A percentile compares a stretch with the other conserved stretches of the same genome.
These are phyloP conservation scores for Hippoglossus stenolepis DNA, from an alignment of 2,113 vertebrate genomes.

Conservation along the genomic window DNA sequence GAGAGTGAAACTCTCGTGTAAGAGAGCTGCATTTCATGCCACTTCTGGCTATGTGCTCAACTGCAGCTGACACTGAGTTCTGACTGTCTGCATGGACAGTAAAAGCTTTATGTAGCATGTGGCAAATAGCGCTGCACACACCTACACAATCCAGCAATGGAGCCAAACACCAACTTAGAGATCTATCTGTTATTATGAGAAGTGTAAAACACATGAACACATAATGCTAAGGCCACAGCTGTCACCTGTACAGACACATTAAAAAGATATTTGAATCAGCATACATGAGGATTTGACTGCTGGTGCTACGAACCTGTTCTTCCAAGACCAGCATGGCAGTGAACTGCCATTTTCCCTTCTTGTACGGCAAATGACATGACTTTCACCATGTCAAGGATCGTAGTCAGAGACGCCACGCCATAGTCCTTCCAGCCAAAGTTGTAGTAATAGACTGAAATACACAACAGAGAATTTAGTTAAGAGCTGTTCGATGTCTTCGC, in stretches of 20 bases:
- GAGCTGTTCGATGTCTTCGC: neutral
- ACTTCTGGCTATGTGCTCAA: no score
- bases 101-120: no score
- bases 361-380: constrained; percentile 96
- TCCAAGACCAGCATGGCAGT: constrained; percentile 96
- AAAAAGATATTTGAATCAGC: neutral
- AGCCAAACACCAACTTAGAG: no score
- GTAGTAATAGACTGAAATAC: constrained; percentile 94
- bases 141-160: no score
- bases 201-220: no score
- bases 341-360: constrained; percentile 94
- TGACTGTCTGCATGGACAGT: no score
- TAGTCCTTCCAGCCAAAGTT: constrained; percentile 99
- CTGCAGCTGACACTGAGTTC: no score
- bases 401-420: constrained; percentile 94
- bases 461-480: neutral
- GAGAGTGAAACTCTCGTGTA: no score
- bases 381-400: constrained; percentile 98
- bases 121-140: no score
- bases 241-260: neutral
- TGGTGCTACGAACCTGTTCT: constrained; percentile 89
- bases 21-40: no score
- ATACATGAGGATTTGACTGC: neutral
- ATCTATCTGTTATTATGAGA: no score
- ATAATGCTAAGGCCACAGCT: no score